Percentiles rank a stretch among this genome's conserved stretches.
Evolutionary conservation across 2,797 vertebrate genomes (phyloP).

Genomic region (Acrossocheilus wenchowensis): DNA sequence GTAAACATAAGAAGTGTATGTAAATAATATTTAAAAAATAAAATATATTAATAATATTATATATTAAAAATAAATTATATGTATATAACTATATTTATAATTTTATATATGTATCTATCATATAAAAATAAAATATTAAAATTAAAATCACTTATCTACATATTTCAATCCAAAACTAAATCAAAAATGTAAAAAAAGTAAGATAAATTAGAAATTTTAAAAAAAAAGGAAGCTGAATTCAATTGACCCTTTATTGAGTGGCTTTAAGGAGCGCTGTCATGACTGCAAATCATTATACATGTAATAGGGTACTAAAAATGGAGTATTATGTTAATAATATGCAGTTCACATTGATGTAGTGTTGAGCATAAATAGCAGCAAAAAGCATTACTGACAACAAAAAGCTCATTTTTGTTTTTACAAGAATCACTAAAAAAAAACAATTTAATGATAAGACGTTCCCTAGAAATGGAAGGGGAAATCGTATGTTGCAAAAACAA

Average conservation of each 20-base stretch:
- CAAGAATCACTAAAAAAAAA: background rate
- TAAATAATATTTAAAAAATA: background rate
- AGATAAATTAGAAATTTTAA: too few relatives aligned
- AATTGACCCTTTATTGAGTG: background rate
- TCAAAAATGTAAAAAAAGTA: background rate
- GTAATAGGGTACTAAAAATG: background rate
- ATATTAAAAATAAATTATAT: background rate
- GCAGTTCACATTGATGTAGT: background rate
- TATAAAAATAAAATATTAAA: too few relatives aligned
- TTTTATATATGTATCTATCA: too few relatives aligned
- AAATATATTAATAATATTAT: background rate
- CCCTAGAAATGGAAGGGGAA: background rate
- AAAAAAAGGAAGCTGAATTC: background rate
- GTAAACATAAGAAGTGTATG: background rate
- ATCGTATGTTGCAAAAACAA: background rate
- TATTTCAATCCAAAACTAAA: background rate
- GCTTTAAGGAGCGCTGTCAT: background rate
- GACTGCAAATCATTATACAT: background rate
- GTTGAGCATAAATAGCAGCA: background rate
- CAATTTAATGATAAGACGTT: background rate
- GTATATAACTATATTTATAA: too few relatives aligned
- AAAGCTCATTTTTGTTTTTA: background rate
- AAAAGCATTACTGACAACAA: too few relatives aligned
- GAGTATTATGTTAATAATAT: background rate
- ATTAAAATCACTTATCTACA: background rate